Base-by-base conservation (phyloP, 2,113 vertebrate species). In the Clarias macrocephalus region DNA sequence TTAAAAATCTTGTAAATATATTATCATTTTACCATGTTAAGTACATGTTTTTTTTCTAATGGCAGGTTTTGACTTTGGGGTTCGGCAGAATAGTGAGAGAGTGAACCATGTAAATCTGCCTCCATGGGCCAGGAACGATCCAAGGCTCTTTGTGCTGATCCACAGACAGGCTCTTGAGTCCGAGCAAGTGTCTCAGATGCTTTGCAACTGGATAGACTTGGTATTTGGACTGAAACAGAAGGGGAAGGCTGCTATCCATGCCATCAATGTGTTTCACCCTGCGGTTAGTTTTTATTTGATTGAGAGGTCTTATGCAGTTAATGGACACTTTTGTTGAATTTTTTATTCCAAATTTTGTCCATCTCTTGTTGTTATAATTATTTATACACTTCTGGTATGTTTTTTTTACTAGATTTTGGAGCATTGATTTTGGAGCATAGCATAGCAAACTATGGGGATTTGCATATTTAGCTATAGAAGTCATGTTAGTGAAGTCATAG, bases 161-260 rank as follows among this genome's bases (percentile, higher is more conserved):
- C 97, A 99, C 89, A 97, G 98, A 42, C 98, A 99, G 92, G 97
- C 98, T 12, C 95, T 99, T 48, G 98, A 99, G 90, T 99, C 98
- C 9, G 98, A 99, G 72, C 96, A 97, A 5, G 97, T 99, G 85
- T 99, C 98, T 63, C 98, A 99, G 94, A 98, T 95, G 0, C 96
- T 99, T 88, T 98, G 98, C 91, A 97, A 99, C 91, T 99, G 98
- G 98, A 98, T 99, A 82, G 98, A 99, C 94, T 91, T 99, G 89
- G 98, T 99, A 88, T 99, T 99, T 18, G 98, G 98, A 28, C 96
- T 98, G 88, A 99, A 99, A 91, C 98, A 99, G 91, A 99, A 99
- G 93, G 98, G 98, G 91, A 99, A 97, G 92, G 96, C 98, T 54
- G 97, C 98, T 0, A 97, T 99, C 85, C 97, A 99, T 80, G 98